A percentile compares a stretch with the other conserved stretches of the same genome.
These are phyloP conservation scores for Troglohyphantes excavatus DNA, from an alignment of 2,888 invertebrate genomes.

Conservation along the genomic window DNA sequence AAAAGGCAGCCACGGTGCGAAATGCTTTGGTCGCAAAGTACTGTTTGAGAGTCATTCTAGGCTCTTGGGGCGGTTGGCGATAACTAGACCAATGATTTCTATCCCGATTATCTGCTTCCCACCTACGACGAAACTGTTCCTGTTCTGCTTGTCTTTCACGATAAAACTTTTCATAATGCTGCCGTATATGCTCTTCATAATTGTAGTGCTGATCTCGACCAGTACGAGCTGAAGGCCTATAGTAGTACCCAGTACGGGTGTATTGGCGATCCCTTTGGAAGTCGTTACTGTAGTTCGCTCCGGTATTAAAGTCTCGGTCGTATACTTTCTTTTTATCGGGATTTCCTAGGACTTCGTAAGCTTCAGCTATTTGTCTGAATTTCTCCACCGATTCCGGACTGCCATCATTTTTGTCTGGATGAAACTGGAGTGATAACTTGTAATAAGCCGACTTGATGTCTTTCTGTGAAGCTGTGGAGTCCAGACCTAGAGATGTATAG, in stretches of 20 bases:
- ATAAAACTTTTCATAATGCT: conserved; percentile 59
- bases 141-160: conserved; percentile 37
- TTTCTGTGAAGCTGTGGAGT: conserved; percentile 88
- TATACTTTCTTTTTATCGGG: conserved; percentile 89
- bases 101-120: conserved; percentile 44
- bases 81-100: neutral
- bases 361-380: conserved; percentile 90
- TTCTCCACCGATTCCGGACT: conserved; percentile 85
- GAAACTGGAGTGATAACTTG: conserved; percentile 91
- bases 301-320: conserved; percentile 84
- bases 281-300: neutral
- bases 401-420: conserved; percentile 92
- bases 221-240: neutral
- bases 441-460: conserved; percentile 96
- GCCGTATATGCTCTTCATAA: conserved; percentile 63
- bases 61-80: neutral
- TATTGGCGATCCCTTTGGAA: neutral
- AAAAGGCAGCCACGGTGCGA: conserved; percentile 1
- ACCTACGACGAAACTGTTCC: conserved; percentile 57
- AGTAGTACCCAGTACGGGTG: neutral
- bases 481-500: conserved; percentile 88
- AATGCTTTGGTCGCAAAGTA: neutral
- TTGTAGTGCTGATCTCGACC: conserved; percentile 50
- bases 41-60: too few relatives aligned
- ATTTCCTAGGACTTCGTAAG: conserved; percentile 92